Percentiles rank a stretch among this genome's conserved stretches.
phyloP scores from a whole-genome alignment of 2,113 vertebrate species.

The Scalopus aquaticus region DNA sequence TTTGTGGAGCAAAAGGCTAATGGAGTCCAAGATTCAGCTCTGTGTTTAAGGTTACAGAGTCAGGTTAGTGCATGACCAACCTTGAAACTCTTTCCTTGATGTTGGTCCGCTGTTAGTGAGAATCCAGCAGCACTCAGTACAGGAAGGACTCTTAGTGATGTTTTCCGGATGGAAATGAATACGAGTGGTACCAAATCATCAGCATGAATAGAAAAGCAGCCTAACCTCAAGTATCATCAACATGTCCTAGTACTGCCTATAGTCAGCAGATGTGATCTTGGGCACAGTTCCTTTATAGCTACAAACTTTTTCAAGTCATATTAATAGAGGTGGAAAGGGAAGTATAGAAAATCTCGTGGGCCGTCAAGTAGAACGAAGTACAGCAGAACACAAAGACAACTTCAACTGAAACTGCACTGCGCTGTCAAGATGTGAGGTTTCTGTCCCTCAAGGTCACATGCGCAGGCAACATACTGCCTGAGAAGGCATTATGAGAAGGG shows the following conservation, averaged over 20 bases:
- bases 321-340: not conserved
- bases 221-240: not conserved
- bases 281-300: not conserved
- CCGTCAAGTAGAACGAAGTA: not conserved
- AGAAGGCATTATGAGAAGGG: not conserved
- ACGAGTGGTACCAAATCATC: not conserved
- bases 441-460: not conserved
- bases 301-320: not conserved
- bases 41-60: not conserved
- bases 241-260: not conserved
- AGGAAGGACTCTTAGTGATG: not conserved
- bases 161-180: not conserved
- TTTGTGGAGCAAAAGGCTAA: not conserved
- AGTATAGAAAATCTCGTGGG: not conserved
- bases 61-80: not conserved
- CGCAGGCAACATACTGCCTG: not conserved
- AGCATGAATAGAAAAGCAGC: not conserved
- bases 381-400: not conserved
- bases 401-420: not conserved
- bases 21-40: not conserved
- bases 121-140: not conserved
- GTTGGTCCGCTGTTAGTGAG: not conserved
- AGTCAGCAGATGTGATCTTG: not conserved
- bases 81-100: not conserved
- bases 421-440: not conserved